Conservation (phyloP, 2,888 invertebrate species). For the Celastrina argiolus region DNA sequence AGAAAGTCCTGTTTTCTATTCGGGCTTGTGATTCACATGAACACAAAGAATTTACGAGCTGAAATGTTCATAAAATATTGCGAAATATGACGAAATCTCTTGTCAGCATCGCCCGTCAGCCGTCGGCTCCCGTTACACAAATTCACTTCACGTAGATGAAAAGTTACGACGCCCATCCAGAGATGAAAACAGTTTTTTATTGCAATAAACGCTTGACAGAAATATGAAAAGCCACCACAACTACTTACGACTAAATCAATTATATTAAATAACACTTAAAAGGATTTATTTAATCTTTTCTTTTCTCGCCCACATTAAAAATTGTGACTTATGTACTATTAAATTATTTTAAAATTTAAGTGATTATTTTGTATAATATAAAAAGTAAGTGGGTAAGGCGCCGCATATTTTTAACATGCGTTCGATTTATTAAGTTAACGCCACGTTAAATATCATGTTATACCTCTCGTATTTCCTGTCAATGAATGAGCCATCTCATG, state of each 20-base stretch:
- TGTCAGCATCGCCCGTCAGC: not conserved
- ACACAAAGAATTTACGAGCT: not conserved
- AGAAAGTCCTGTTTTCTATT: not conserved
- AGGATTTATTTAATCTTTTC: no score
- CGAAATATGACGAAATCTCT: not conserved
- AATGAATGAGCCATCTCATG: no score
- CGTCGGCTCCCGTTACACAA: not conserved
- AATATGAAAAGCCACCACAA: not conserved
- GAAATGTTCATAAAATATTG: not conserved
- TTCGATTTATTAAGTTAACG: no score
- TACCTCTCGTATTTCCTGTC: no score
- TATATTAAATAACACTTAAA: not conserved
- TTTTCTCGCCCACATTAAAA: no score
- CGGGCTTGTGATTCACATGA: not conserved
- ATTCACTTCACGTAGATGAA: conserved; percentile 8
- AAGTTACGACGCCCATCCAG: not conserved
- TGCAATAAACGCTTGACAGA: not conserved
- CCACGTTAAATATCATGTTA: no score
- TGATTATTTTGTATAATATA: no score
- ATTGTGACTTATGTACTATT: no score
- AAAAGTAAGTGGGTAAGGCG: no score
- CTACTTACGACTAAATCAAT: not conserved
- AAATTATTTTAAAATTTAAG: no score
- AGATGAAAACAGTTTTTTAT: not conserved
- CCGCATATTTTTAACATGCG: no score